Evolutionary conservation across 2,888 invertebrate genomes (phyloP), one percentile per base, ranked within the genome.

Genomic region (Prosopocoilus inquinatus): DNA sequence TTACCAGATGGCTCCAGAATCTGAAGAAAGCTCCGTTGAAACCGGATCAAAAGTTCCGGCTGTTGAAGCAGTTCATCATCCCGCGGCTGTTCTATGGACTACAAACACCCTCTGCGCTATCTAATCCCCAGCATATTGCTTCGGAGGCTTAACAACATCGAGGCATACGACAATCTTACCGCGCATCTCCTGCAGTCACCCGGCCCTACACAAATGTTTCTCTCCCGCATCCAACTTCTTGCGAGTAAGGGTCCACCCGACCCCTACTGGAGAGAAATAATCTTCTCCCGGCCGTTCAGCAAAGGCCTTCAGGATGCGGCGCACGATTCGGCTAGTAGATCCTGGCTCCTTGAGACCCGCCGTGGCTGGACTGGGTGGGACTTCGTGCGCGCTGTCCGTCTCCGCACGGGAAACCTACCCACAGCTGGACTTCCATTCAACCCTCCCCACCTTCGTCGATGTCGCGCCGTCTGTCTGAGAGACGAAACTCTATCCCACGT

Each of bases 1-100:
- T 61, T 3, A 48, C 49, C 13, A 28, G 16, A 2, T 66, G 66
- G 50, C 53, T 76, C 3, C 28, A 56, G 1, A 66, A 65, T 44
- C 51, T 75, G 36, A 49, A 55, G 2, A 53, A 52, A 46, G 70
- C 73, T 0, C 72, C 75, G 0, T 62, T 77, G 1, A 77, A 76
- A 53, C 77, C 76, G 0, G 70, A 75, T 41, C 77, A 78, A 59
- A 68, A 74, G 51, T 35, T 75, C 0, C 55, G 61, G n/a, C 45
- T 75, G 0, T 35, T 78, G 2, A 64, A 70, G 32, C 53, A 53
- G 2, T 64, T 70, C 55, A 55, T 78, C 1, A 52, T 78, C 0
- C 76, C 76, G 1, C 59, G 67, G 2, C 62, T 41, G 2, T 4
- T 41, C n/a, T 41, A 13, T 13, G 41, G 41, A 9, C 41, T 41